These are phyloP conservation scores for Urophycis tenuis DNA, from an alignment of 2,797 vertebrate genomes.

Conservation along the genomic window DNA sequence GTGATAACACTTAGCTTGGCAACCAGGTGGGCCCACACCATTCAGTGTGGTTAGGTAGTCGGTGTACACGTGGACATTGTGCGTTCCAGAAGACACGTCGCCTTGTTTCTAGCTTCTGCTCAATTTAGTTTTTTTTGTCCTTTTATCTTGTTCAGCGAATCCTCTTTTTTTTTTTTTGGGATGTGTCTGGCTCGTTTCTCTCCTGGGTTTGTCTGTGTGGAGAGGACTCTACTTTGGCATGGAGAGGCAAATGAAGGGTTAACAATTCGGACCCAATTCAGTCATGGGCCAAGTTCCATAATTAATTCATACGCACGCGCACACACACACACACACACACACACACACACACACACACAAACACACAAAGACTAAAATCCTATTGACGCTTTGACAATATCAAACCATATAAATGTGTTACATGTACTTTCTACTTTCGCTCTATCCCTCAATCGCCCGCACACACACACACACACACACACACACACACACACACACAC, in stretches of 20 bases:
- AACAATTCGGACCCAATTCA: constrained; percentile 45
- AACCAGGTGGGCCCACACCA: constrained; percentile 22
- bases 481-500: constrained; percentile 3
- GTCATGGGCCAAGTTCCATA: constrained; percentile 44
- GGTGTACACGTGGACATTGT: neutral
- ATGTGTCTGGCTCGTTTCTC: constrained; percentile 4
- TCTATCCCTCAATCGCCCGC: neutral
- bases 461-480: constrained; percentile 5
- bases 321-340: constrained; percentile 10
- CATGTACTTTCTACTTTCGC: neutral
- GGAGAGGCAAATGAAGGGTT: constrained; percentile 38
- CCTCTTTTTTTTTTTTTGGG: neutral
- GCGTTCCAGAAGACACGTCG: neutral
- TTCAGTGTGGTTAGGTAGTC: neutral
- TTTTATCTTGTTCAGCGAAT: neutral
- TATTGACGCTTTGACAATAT: constrained; percentile 1
- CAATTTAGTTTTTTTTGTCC: neutral
- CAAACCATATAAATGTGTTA: neutral
- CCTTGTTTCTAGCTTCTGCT: neutral
- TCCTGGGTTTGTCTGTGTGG: constrained; percentile 36
- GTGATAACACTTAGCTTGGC: constrained; percentile 10
- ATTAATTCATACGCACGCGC: constrained; percentile 23
- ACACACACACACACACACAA: constrained; percentile 2
- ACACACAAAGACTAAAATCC: neutral
- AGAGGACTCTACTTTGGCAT: constrained; percentile 51